Percentiles rank a stretch among this genome's conserved stretches.
Conservation (phyloP, 2,888 invertebrate genomes). For the Cantharis rufa region DNA sequence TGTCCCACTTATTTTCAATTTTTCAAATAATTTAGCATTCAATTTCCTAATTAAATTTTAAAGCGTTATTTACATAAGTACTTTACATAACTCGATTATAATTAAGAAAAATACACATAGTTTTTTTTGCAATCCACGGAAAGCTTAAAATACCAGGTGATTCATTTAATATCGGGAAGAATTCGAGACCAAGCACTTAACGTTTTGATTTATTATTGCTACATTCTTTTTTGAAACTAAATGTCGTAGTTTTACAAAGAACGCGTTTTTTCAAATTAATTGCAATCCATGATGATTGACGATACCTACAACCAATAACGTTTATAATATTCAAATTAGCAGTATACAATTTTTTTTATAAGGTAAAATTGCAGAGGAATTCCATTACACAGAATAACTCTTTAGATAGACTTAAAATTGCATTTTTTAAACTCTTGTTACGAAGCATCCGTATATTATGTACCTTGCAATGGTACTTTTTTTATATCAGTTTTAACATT, state of each 20-base stretch:
- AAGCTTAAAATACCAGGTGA: too few relatives aligned
- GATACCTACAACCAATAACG: not conserved
- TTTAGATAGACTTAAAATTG: not conserved
- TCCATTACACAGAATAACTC: not conserved
- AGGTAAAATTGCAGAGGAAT: not conserved
- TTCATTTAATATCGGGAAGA: too few relatives aligned
- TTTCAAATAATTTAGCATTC: not conserved
- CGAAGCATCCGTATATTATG: not conserved
- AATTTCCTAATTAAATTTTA: too few relatives aligned
- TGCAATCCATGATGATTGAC: not conserved
- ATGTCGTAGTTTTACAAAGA: too few relatives aligned
- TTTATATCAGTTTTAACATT: not conserved
- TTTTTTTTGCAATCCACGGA: too few relatives aligned
- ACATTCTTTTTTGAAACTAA: too few relatives aligned
- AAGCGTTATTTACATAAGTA: too few relatives aligned
- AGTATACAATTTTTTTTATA: not conserved
- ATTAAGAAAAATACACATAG: too few relatives aligned
- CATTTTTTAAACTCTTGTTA: not conserved
- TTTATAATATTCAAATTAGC: not conserved
- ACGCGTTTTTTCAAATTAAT: not conserved
- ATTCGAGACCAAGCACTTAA: too few relatives aligned
- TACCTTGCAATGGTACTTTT: not conserved
- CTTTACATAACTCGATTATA: too few relatives aligned
- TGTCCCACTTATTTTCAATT: not conserved
- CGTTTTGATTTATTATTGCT: too few relatives aligned